These are phyloP conservation scores for Zeus faber DNA, from an alignment of 2,113 vertebrate genomes.

Conservation along the genomic window DNA sequence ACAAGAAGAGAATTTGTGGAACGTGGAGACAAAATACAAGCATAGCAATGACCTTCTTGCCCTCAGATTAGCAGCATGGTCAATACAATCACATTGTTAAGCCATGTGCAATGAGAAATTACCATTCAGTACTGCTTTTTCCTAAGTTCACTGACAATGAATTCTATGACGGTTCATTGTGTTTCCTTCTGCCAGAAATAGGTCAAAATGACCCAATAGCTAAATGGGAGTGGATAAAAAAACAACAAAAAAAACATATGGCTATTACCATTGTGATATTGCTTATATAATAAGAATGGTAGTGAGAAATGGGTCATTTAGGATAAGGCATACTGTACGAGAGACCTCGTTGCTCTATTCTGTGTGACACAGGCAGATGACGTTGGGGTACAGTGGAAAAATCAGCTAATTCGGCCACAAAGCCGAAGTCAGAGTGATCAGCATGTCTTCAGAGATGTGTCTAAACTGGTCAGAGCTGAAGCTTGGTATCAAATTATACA, in stretches of 20 bases:
- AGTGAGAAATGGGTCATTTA: conserved; percentile 6
- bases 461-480: no score
- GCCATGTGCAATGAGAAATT: background rate
- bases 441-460: no score
- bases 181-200: conserved; percentile 12
- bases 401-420: conserved; percentile 8
- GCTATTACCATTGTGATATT: background rate
- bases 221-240: conserved; percentile 15
- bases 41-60: background rate
- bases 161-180: conserved; percentile 1
- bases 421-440: no score
- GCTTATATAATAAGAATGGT: conserved; percentile 17
- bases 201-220: conserved; percentile 50
- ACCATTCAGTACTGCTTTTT: no score
- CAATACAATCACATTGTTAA: no score
- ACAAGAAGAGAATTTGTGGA: no score
- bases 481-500: no score
- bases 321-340: conserved; percentile 13
- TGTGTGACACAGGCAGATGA: conserved; percentile 14
- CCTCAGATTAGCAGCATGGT: background rate
- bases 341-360: conserved; percentile 5
- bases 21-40: no score
- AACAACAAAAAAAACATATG: conserved; percentile 9
- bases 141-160: background rate
- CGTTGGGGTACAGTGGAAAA: conserved; percentile 3